Evolutionary conservation across 1,140 invertebrate genomes (phyloP), one percentile per base, ranked within the genome.

Genomic region (Ceratoteleas bidentatus): DNA sequence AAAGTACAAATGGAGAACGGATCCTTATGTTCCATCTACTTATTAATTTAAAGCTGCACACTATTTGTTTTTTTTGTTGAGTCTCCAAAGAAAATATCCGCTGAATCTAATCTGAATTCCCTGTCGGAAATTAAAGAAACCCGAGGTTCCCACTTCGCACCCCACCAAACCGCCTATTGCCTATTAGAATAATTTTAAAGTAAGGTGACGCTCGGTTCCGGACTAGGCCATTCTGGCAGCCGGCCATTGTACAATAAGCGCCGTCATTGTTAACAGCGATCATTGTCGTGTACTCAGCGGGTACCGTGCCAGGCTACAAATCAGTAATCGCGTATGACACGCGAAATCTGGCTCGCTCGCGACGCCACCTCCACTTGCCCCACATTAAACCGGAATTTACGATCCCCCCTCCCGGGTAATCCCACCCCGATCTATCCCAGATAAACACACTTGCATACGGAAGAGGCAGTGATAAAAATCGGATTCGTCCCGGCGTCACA

Each of bases 181-280:
- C 40, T 64, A 56, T 47, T 13, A 60, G 47, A 69, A 56, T 34
- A 56, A 65, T 61, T 58, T 11, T 11, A 13, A 33, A n/a, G 13
- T 15, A 38, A 6, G 14, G 24, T 54, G 64, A 43, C 72, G 49
- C 49, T 64, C 53, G 45, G 75, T 61, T 73, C 70, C 60, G 57
- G 64, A 40, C 52, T 53, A 69, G 49, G 52, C 56, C 75, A 50
- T 49, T 72, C 16, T 76, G 72, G 68, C 80, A 77, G 40, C 32
- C 15, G 45, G 68, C 73, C 80, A 77, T 73, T 57, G 68, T 73
- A 38, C 45, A 68, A 57, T 76, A 64, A 77, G 62, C 52, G 57
- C 56, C 62, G 50, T 77, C 73, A 77, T 82, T 81, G 72, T 81
- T 76, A 81, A 73, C 61, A 68, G 49, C 79, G 43, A 72, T 81